phyloP scores from a whole-genome alignment of 2,113 vertebrate species.

The Hemicordylus capensis region DNA sequence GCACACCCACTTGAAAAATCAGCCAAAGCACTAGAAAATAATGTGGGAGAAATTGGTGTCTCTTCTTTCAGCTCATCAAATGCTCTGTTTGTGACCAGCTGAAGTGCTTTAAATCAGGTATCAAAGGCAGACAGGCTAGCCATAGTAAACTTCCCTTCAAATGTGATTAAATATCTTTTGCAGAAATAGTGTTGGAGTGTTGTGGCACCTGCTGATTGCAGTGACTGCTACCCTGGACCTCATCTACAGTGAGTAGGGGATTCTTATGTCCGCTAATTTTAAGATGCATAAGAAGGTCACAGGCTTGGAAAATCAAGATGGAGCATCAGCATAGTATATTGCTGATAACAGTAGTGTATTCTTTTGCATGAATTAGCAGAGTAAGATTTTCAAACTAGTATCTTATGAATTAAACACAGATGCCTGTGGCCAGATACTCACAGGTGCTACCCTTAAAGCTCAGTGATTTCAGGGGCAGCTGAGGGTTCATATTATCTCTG shows the following conservation, averaged over 20 bases:
- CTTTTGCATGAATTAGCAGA: background rate
- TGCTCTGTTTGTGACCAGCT: constrained; percentile 23
- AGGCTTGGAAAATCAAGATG: background rate
- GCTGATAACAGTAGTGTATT: background rate
- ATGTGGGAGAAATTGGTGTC: background rate
- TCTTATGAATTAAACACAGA: background rate
- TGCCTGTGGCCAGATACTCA: background rate
- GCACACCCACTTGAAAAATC: constrained; percentile 26
- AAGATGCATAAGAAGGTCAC: background rate
- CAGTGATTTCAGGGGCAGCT: background rate
- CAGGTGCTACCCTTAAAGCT: background rate
- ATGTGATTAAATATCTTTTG: constrained; percentile 38
- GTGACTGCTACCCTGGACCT: background rate
- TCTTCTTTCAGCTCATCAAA: constrained; percentile 16
- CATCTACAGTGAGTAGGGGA: background rate
- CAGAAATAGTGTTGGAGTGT: constrained; percentile 35
- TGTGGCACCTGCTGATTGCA: constrained; percentile 36
- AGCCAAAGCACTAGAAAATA: constrained; percentile 23
- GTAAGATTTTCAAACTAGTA: background rate
- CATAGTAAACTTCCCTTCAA: constrained; percentile 32
- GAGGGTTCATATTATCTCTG: background rate
- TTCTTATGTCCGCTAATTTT: constrained; percentile 3
- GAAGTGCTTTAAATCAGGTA: constrained; percentile 18
- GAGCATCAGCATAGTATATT: background rate
- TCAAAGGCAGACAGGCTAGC: constrained; percentile 28